Evolutionary conservation across 2,113 vertebrate species (phyloP), one percentile per base, ranked within the genome.

Genomic region (Prionailurus viverrinus): DNA sequence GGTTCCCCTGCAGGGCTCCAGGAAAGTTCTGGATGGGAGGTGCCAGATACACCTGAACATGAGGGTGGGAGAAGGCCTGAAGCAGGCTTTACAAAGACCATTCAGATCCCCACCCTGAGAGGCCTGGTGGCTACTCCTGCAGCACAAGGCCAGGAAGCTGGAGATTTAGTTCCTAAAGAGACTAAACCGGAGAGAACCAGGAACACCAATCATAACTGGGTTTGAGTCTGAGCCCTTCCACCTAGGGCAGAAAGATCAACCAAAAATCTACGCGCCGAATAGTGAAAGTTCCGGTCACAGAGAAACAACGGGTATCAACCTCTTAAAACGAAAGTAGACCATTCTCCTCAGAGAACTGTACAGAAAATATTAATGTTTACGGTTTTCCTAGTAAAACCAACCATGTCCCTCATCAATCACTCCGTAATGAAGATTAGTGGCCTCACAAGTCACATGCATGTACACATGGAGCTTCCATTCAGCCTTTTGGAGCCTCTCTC

Each of bases 301-400:
- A 91, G 48, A 58, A 96, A 79, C 55, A 23, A 74, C 0, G 31
- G 45, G 58, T 29, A 0, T 12, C 41, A 84, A 84, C 55, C 39
- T 91, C 76, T 65, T 14, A 27, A 78, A 63, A 87, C 15, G 10
- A 95, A 78, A 81, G 11, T 4, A 21, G 15, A 51, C 4, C 48
- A 53, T 33, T 89, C 66, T 92, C 31, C 51, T 81, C 21, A 65
- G 36, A 88, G 41, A 41, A 84, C 3, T 3, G 21, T 85, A 86
- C 33, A 83, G 25, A 66, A 95, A 96, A 55, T 66, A 55, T 12
- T 27, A 53, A 84, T 36, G 11, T 31, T 45, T 45, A 92, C 21
- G 8, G 7, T 63, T 92, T 92, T 66, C 36, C 41, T 33, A 33
- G 8, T 39, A 66, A 82, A 92, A 92, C 31, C 93, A 93, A 82